Evolutionary conservation across 1,140 invertebrate genomes (phyloP), one percentile per base, ranked within the genome.

Genomic region (Drosophila suzukii): DNA sequence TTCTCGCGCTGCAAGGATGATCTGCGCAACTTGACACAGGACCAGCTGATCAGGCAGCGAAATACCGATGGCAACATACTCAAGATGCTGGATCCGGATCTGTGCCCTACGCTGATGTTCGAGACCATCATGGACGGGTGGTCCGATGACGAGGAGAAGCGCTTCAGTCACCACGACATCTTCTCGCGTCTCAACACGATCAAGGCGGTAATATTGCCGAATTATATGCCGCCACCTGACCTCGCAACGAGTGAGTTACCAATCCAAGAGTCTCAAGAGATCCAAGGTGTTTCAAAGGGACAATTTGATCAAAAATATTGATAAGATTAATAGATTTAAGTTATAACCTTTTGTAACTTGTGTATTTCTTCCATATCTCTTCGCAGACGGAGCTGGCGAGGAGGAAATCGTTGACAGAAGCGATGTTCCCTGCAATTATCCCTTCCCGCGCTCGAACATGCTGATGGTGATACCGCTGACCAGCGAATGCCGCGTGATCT

Each of bases 101-200:
- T 75, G 2, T 99, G 98, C 92, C 97, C 97, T 15, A 67, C 92
- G 4, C 96, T 97, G 82, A 95, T 99, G 50, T 98, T 96, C 92
- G 93, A 94, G 12, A 78, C 67, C 68, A 98, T 99, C 94, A 92
- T 93, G 15, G 95, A 97, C 78, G 98, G 98, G 81, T 99, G 98
- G 98, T 94, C 95, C 61, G 91, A 94, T 20, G 95, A 96, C 81
- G 95, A 95, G 4, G 94, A 95, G 32, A 92, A 93, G 17, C 93
- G 96, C 12, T 96, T 96, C 91, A 94, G 95, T 73, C 96, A 97
- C 46, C 97, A 97, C 17, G 47, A 54, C 6, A 91, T 92, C 13
- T 88, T 91, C 17, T 63, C 67, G 15, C 78, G 70, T n/a, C 50
- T 92, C 93, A 62, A 55, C 47, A 24, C 30, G 0, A 75, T 91